A percentile compares a stretch with the other conserved stretches of the same genome.
Conservation (phyloP, 1,140 invertebrate genomes). For the Atopsyche davidsoni region DNA sequence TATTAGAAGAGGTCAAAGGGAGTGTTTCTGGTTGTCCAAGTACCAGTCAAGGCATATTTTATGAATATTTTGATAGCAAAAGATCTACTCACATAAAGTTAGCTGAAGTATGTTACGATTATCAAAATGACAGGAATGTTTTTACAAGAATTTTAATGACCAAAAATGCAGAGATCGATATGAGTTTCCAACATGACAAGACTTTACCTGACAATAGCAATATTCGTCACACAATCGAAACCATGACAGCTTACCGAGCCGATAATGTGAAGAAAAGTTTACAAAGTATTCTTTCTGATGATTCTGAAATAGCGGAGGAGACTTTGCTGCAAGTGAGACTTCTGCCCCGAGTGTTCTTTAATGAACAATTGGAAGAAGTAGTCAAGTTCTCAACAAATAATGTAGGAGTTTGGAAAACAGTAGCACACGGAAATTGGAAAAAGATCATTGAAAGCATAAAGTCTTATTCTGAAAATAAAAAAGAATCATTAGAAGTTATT, state of each 20-base stretch:
- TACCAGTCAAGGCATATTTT: slow-evolving; percentile 11
- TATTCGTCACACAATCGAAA: slow-evolving; percentile 19
- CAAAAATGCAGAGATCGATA: slow-evolving; percentile 4
- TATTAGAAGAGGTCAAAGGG: slow-evolving; percentile 23
- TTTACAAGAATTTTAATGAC: slow-evolving; percentile 14
- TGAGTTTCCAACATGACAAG: not conserved
- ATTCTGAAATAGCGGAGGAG: slow-evolving; percentile 8
- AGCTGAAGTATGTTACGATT: slow-evolving; percentile 25
- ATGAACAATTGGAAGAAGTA: slow-evolving; percentile 20
- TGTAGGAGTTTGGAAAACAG: slow-evolving; percentile 18
- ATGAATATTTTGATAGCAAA: slow-evolving; percentile 17
- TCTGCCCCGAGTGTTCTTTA: slow-evolving; percentile 17
- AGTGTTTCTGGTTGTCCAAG: slow-evolving; percentile 9
- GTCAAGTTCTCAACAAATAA: slow-evolving; percentile 24
- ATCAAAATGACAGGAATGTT: slow-evolving; percentile 9
- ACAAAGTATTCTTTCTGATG: slow-evolving; percentile 14
- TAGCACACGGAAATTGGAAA: slow-evolving; percentile 24
- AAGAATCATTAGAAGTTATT: slow-evolving; percentile 17
- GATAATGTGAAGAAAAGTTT: slow-evolving; percentile 11
- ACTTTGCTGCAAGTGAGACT: slow-evolving; percentile 12
- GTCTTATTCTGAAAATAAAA: slow-evolving; percentile 7
- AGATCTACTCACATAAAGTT: slow-evolving; percentile 9
- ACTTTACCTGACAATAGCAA: slow-evolving; percentile 9
- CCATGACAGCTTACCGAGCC: slow-evolving; percentile 13
- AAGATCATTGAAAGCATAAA: slow-evolving; percentile 17